Evolutionary conservation across 1,140 invertebrate genomes (phyloP), one percentile per base, ranked within the genome.

Genomic region (Heliconius congener): DNA sequence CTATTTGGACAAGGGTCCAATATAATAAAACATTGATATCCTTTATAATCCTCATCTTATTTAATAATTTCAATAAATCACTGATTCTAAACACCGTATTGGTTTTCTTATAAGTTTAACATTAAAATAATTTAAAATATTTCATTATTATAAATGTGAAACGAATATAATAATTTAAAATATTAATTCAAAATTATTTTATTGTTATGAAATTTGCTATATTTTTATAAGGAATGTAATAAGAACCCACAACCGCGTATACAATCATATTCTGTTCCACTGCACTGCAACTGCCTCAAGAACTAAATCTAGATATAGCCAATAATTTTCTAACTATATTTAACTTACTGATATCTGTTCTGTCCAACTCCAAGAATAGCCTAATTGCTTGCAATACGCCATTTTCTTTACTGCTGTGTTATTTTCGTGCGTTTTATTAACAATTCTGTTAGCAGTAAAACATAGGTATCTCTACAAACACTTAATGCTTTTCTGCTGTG

Each of bases 341-440:
- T 27, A 66, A 4, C 27, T 5, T 8, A 66, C 4, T 66, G 27
- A 57, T 23, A 57, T 66, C 60, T 66, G 60, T 66, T 66, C 27
- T 9, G 5, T 66, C 60, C 27, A n/a, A 72, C 8, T 72, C 71
- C 34, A 72, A n/a, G 34, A 39, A 39, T 72, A 72, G 37, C n/a
- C 42, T 13, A 71, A 77, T n/a, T 37, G 39, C 23, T 72, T 72
- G 70, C 37, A 72, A 23, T 55, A 27, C 3, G 52, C 37, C 30
- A 37, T 46, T 80, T 76, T 46, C 34, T 76, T 50, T 50, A 73
- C 42, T 37, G 46, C 50, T 71, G 71, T 60, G 30, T 71, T 86
- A 87, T 86, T 84, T 87, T 85, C 79, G 78, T 84, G 82, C 82
- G 81, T 86, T 89, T 89, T 85, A 88, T 87, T 86, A 87, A 88